Evolutionary conservation across 2,113 vertebrate genomes (phyloP), one percentile per base, ranked within the genome.

Genomic region (Elephas maximus): DNA sequence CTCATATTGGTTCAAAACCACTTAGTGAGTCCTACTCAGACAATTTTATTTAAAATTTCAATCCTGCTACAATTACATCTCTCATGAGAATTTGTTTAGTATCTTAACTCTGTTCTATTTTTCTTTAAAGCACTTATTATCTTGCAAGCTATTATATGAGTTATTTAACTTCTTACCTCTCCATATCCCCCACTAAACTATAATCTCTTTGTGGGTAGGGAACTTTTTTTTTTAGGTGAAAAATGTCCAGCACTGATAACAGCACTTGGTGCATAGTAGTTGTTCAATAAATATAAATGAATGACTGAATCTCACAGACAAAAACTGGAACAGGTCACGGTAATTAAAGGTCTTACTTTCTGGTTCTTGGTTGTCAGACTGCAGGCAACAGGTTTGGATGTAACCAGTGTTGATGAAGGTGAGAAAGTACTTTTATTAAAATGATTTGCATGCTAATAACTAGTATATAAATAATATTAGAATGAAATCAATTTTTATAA

Each of bases 241-340:
- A 30, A 65, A 41, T 83, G 14, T 15, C n/a, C 28, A 74, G 2
- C 6, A 51, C n/a, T 78, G 30, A 80, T 71, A 95, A 74, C 17
- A 62, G 23, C 77, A 28, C 2, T 45, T 67, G 0, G 5, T 89
- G 45, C 20, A 65, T 48, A 76, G 7, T 51, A 73, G 5, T 62
- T 77, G 69, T 92, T 89, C 30, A 87, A 44, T 78, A 65, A 87
- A 53, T 73, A 83, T 37, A 86, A 94, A 18, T 57, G 26, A 88
- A 67, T 60, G 11, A 51, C 57, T 57, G 62, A 82, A 2, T 62
- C 30, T 17, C 24, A 69, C 60, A 90, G 60, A 77, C 8, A 74
- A 74, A 76, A 86, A n/a, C 48, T 74, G 63, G 8, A 77, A 76
- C 6, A 73, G 44, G 65, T 73, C 41, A 89, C 44, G 20, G 1